phyloP scores from a whole-genome alignment of 2,113 vertebrate species.

The Neolamprologus devosi region DNA sequence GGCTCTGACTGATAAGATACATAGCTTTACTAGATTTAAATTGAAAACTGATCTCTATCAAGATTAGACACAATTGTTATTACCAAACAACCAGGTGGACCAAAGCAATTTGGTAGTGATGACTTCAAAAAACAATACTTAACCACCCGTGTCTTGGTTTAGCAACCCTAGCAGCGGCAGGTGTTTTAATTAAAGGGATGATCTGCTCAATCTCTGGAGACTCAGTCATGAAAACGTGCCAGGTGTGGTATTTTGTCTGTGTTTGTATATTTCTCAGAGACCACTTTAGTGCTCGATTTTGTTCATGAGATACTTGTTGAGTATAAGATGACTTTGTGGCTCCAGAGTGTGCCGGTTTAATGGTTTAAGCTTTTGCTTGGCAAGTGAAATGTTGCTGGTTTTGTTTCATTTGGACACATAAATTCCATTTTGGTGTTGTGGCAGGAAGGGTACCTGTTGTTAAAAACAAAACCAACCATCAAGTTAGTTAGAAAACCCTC shows the following conservation, averaged over 20 bases:
- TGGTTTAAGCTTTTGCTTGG: background rate
- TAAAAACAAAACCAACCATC: background rate
- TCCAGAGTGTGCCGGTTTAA: background rate
- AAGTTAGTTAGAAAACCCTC: background rate
- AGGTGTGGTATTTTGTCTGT: background rate
- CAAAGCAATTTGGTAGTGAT: background rate
- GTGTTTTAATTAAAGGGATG: constrained; percentile 34
- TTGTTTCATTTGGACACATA: background rate
- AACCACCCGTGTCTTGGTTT: background rate
- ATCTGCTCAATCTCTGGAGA: constrained; percentile 16
- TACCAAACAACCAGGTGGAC: background rate
- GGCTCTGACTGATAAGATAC: background rate
- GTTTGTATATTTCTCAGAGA: background rate
- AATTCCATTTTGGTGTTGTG: background rate
- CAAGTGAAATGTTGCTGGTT: background rate
- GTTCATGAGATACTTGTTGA: background rate
- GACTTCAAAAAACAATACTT: background rate
- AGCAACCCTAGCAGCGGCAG: constrained; percentile 3
- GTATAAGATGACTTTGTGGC: background rate
- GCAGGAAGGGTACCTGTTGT: background rate
- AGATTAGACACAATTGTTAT: background rate
- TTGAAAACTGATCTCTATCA: background rate
- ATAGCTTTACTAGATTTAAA: background rate
- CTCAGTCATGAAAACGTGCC: constrained; percentile 9
- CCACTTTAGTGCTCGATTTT: background rate